Base-by-base conservation (phyloP, 2,797 vertebrate genomes). In the Echiichthys vipera region DNA sequence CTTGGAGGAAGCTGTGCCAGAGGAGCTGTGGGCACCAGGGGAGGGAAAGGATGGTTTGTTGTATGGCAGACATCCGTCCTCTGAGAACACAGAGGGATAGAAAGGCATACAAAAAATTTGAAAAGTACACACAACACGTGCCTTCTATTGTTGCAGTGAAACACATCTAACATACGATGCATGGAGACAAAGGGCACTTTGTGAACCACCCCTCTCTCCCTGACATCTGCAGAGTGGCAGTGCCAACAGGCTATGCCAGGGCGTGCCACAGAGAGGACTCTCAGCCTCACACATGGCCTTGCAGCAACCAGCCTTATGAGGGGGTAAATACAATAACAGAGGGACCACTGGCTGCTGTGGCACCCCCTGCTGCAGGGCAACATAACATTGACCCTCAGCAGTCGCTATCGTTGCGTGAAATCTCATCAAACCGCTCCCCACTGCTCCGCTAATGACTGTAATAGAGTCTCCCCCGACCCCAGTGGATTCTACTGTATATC, bases 1-100 rank as follows among this genome's bases (percentile, higher is more conserved):
- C 92, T 98, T 99, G 53, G 98, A 99, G 89, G 98, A 99, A 50
- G 95, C 90, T 18, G 98, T 99, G 87, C 98, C 98, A n/a, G 97
- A 97, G 46, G 98, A 99, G 88, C 97, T 99, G 90, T 99, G 97
- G 65, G 95, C 97, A 0, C 98, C 98, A 4, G 98, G 97, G 43
- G 98, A 99, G 1, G 98, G 98, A 92, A 99, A 99, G 32, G 91
- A 96, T 74, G 98, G 98, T 90, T 98, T 99, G 93, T 94, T 97
- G 87, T 99, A 99, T 75, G 98, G 97, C 84, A 97, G 95, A 80
- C 98, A 95, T 24, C 94, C 94, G 71, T 99, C 98, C 87, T 99
- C 98, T 99, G 82, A 53, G 91, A 80, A 81, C 46, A 83, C 78
- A 80, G 4, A 61, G 18, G 17, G 39, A 61, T 25, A 12, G 5